Percentiles rank a stretch among this genome's conserved stretches.
Conservation (phyloP, 2,888 invertebrate species). For the Drosophila yooni region DNA sequence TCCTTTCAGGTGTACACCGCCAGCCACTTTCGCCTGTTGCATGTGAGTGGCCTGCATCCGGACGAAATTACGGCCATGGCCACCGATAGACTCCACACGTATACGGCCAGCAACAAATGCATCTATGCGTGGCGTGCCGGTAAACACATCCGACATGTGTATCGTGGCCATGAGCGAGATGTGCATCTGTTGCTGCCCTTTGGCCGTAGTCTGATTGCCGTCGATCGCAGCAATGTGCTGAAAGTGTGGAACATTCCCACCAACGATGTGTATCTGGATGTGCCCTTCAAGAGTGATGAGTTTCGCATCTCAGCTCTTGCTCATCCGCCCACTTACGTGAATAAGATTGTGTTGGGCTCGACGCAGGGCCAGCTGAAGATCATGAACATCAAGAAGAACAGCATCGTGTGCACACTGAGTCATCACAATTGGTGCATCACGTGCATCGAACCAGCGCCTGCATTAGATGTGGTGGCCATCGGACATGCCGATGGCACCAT, state of each 20-base stretch:
- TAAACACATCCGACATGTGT: conserved; percentile 92
- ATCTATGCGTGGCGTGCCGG: conserved; percentile 96
- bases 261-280: conserved; percentile 89
- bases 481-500: conserved; percentile 94
- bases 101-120: conserved; percentile 90
- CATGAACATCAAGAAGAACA: conserved; percentile 94
- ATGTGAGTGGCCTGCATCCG: conserved; percentile 92
- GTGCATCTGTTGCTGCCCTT: conserved; percentile 93
- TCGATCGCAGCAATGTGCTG: conserved; percentile 91
- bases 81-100: conserved; percentile 91
- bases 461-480: conserved; percentile 95
- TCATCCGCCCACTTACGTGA: conserved; percentile 97
- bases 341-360: conserved; percentile 96
- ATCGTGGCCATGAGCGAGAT: conserved; percentile 90
- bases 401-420: conserved; percentile 90
- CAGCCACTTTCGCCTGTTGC: conserved; percentile 91
- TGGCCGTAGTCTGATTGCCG: conserved; percentile 91
- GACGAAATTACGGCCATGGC: conserved; percentile 92
- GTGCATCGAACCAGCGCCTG: conserved; percentile 94
- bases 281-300: conserved; percentile 88
- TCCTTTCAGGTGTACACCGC: conserved; percentile 97
- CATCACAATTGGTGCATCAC: conserved; percentile 87
- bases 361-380: conserved; percentile 93
- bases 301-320: conserved; percentile 93
- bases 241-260: conserved; percentile 94